Evolutionary conservation across 1,140 invertebrate species (phyloP).

Genomic region (Diuraphis noxia): DNA sequence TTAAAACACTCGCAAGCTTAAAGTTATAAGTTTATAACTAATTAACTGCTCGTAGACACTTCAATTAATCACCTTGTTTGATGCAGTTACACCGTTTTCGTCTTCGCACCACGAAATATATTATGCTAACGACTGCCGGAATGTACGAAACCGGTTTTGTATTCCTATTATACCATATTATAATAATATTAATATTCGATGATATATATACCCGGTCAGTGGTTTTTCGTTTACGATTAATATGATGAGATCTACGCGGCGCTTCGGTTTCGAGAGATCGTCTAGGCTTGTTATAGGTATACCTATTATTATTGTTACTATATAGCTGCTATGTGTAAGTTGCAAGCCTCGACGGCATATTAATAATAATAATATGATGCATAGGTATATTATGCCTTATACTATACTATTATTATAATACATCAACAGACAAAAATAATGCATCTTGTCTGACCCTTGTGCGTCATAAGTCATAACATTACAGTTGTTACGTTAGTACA

Average conservation of each 20-base stretch:
- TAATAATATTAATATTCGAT: constrained; percentile 3
- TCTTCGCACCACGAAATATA: not conserved
- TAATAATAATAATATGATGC: not conserved
- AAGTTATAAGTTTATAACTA: not conserved
- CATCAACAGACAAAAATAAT: not conserved
- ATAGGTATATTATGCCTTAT: not conserved
- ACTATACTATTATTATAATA: not conserved
- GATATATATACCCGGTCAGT: not conserved
- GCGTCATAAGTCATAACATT: not conserved
- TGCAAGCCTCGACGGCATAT: not conserved
- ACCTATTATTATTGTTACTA: too few species aligned
- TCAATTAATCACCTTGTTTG: not conserved
- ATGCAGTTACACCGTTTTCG: not conserved
- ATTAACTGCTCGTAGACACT: not conserved
- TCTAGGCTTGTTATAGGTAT: not conserved
- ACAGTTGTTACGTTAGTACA: not conserved
- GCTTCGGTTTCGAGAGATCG: not conserved
- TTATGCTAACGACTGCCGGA: not conserved
- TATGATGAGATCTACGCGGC: not conserved
- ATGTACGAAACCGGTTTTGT: not conserved
- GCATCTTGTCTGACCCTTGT: not conserved
- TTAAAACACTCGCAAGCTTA: not conserved
- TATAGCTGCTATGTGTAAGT: not conserved
- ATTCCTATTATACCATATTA: not conserved
- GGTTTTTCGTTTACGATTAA: not conserved